phyloP scores from a whole-genome alignment of 92 coral and sea anemone species.

The Porites cylindrica region DNA sequence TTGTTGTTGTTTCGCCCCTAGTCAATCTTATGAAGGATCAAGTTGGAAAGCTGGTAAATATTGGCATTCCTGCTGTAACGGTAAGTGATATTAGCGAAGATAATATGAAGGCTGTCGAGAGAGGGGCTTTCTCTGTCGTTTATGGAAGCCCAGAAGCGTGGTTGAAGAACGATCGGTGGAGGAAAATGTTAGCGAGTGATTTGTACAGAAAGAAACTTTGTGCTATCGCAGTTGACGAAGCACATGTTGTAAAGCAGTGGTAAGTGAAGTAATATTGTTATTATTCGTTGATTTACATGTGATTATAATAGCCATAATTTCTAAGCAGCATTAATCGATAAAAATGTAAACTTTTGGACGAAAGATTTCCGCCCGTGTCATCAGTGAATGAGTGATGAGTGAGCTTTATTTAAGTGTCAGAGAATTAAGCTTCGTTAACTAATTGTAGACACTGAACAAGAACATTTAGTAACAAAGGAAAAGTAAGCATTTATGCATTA shows the following conservation, averaged over 20 bases:
- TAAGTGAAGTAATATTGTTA: constrained; percentile 16
- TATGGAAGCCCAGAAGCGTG: constrained; percentile 65
- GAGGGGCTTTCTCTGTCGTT: constrained; percentile 47
- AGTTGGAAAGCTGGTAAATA: constrained; percentile 21
- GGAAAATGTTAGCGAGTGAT: constrained; percentile 51
- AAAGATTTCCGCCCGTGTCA: too few relatives aligned
- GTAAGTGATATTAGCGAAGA: constrained; percentile 55
- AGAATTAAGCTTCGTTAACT: too few relatives aligned
- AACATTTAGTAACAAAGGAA: too few relatives aligned
- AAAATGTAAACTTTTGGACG: too few relatives aligned
- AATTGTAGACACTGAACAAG: too few relatives aligned
- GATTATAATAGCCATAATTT: too few relatives aligned
- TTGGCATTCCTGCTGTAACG: constrained; percentile 45
- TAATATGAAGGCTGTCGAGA: constrained; percentile 44
- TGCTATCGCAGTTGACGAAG: constrained; percentile 81
- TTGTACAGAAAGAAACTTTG: constrained; percentile 51
- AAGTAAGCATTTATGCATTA: too few relatives aligned
- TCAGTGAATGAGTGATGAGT: too few relatives aligned
- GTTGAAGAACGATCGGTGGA: constrained; percentile 65
- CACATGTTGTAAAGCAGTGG: constrained; percentile 79
- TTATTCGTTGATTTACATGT: too few relatives aligned
- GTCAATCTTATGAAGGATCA: constrained; percentile 55
- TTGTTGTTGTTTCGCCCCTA: constrained; percentile 58
- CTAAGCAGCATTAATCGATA: too few relatives aligned
- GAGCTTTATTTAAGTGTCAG: too few relatives aligned